phyloP scores from a whole-genome alignment of 2,797 vertebrate genomes.

The Pyrocephalus nanus region DNA sequence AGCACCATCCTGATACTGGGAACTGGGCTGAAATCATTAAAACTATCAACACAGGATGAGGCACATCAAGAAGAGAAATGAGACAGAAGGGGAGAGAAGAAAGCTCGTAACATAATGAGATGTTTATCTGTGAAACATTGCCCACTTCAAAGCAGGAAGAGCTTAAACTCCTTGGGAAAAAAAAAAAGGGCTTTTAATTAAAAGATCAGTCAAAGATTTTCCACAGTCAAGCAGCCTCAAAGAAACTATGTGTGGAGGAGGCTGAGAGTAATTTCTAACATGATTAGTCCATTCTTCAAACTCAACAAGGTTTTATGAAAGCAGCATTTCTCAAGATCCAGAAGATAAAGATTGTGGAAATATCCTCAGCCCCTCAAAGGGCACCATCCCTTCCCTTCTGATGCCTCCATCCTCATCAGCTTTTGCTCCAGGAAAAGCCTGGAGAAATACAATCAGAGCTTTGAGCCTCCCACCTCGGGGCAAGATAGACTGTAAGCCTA shows the following conservation, averaged over 20 bases:
- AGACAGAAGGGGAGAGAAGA: constrained; percentile 33
- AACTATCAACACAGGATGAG: not conserved
- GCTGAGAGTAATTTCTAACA: constrained; percentile 11
- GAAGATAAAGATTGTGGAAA: not conserved
- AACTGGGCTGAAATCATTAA: not conserved
- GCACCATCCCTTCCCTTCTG: not conserved
- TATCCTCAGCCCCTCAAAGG: not conserved
- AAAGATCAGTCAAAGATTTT: constrained; percentile 56
- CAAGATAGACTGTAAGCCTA: accelerated
- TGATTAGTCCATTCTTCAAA: constrained; percentile 35
- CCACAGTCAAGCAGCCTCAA: constrained; percentile 46
- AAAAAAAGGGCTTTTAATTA: constrained; percentile 39
- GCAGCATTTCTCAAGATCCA: not conserved
- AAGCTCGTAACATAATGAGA: constrained; percentile 45
- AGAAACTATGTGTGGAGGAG: constrained; percentile 53
- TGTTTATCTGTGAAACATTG: constrained; percentile 50
- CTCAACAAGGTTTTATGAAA: not conserved
- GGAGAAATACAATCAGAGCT: not conserved
- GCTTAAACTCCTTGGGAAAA: not conserved
- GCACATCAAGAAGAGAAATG: constrained; percentile 9
- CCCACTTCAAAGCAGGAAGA: constrained; percentile 60
- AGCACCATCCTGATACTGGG: not conserved
- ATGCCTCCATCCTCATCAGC: not conserved
- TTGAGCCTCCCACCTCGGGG: not conserved
- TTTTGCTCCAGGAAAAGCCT: not conserved